A percentile compares a stretch with the other conserved stretches of the same genome.
These are phyloP conservation scores for Dryadula phaetusa DNA, from an alignment of 2,888 invertebrate species.

Conservation along the genomic window DNA sequence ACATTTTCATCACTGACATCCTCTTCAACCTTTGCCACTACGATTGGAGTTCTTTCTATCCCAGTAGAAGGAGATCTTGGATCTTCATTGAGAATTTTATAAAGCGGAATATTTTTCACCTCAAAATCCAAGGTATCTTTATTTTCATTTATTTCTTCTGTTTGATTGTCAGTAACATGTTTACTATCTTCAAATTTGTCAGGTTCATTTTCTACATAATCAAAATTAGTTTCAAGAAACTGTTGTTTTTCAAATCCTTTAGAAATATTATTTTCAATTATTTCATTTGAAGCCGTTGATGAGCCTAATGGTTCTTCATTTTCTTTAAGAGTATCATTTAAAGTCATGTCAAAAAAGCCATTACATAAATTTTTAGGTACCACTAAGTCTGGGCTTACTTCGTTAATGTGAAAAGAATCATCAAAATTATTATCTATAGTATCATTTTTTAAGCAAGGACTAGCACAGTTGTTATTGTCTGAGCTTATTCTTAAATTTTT, in stretches of 20 bases:
- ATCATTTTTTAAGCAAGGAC: slow-evolving; percentile 59
- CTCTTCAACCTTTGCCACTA: slow-evolving; percentile 62
- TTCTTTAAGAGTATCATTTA: slow-evolving; percentile 70
- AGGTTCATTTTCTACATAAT: slow-evolving; percentile 75
- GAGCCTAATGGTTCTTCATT: slow-evolving; percentile 69
- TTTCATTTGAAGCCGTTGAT: slow-evolving; percentile 73
- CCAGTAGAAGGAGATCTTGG: slow-evolving; percentile 78
- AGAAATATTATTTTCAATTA: slow-evolving; percentile 66
- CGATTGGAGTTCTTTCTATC: slow-evolving; percentile 79
- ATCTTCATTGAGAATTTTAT: slow-evolving; percentile 69
- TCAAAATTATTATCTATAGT: slow-evolving; percentile 52
- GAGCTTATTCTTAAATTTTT: slow-evolving; percentile 49
- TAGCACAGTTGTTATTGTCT: slow-evolving; percentile 50
- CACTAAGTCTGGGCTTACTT: slow-evolving; percentile 60
- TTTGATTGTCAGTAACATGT: slow-evolving; percentile 41
- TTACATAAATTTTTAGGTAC: slow-evolving; percentile 73
- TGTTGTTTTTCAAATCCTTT: slow-evolving; percentile 66
- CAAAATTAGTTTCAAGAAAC: slow-evolving; percentile 86
- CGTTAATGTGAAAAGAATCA: slow-evolving; percentile 59
- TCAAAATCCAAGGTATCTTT: slow-evolving; percentile 31
- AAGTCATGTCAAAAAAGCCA: slow-evolving; percentile 66
- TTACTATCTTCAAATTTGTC: slow-evolving; percentile 60
- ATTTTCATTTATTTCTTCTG: slow-evolving; percentile 26
- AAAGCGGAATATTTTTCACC: slow-evolving; percentile 54
- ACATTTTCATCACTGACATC: slow-evolving; percentile 63